Conservation (phyloP, 2,888 invertebrate genomes). For the Drosophila conformis region DNA sequence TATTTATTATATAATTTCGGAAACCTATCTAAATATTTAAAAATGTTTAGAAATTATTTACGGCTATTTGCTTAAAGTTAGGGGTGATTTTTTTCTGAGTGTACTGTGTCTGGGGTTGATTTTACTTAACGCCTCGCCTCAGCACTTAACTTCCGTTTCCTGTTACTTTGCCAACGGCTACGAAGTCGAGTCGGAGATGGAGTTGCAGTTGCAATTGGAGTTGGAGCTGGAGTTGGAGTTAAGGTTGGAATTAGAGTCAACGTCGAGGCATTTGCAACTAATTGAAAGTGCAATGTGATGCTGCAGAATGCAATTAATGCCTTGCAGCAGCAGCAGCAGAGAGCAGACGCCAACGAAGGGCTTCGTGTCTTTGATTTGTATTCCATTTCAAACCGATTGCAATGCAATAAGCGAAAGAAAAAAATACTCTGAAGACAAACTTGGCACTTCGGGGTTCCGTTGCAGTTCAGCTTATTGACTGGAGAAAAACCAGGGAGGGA, state of each 20-base stretch:
- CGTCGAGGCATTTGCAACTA: conserved; percentile 75
- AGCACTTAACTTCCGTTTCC: conserved; percentile 83
- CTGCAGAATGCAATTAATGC: conserved; percentile 84
- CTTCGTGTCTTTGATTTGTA: conserved; percentile 65
- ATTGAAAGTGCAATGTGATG: conserved; percentile 84
- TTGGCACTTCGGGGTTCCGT: conserved; percentile 14
- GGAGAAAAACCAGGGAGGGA: neutral
- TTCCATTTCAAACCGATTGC: conserved; percentile 38
- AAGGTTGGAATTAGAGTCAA: conserved; percentile 35
- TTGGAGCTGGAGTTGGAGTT: conserved; percentile 8
- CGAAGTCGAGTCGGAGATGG: conserved; percentile 16
- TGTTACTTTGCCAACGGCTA: conserved; percentile 61
- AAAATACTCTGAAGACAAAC: conserved; percentile 11
- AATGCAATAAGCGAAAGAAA: conserved; percentile 24
- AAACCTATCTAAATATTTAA: neutral
- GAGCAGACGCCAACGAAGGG: conserved; percentile 11
- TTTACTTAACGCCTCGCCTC: conserved; percentile 81
- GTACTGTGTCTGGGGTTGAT: conserved; percentile 60
- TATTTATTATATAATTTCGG: too few relatives aligned
- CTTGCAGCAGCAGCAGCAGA: conserved; percentile 67
- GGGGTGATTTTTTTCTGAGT: neutral
- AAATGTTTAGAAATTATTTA: neutral
- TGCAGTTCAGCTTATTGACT: conserved; percentile 28
- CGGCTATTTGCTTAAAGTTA: neutral
- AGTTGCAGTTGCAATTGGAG: conserved; percentile 12